Conservation (phyloP, 1,140 invertebrate species). For the Drosophila littoralis region DNA sequence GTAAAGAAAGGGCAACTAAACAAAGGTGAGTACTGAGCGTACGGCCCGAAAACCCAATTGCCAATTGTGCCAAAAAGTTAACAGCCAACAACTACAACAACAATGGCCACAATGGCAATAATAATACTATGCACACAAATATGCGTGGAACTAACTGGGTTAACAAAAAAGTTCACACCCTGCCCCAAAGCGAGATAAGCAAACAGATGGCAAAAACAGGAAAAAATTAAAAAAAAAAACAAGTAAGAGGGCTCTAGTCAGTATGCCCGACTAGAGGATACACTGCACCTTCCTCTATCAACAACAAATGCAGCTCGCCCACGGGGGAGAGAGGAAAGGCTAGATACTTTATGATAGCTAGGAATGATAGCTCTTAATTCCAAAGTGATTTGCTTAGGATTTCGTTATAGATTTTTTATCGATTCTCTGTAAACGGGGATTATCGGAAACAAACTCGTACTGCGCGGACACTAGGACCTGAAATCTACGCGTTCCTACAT, state of each 20-base stretch:
- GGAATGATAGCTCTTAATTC: no score
- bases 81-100: constrained; percentile 17
- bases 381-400: no score
- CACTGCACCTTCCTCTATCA: no score
- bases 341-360: no score
- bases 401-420: no score
- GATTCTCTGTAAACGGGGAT: no score
- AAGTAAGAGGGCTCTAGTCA: neutral
- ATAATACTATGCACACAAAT: constrained; percentile 18
- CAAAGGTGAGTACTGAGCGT: constrained; percentile 51
- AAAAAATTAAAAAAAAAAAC: constrained; percentile 26
- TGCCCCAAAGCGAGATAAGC: constrained; percentile 26
- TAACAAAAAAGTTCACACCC: constrained; percentile 64
- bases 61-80: constrained; percentile 69
- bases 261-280: no score
- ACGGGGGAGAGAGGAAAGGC: no score
- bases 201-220: constrained; percentile 34
- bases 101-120: constrained; percentile 25
- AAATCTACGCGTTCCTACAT: no score
- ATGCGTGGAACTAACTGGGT: constrained; percentile 60
- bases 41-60: constrained; percentile 58
- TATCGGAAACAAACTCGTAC: no score
- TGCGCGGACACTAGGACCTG: no score
- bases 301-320: no score
- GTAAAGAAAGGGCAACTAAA: constrained; percentile 45